Base-by-base conservation (phyloP, 2,113 vertebrate species). In the Paratilapia polleni region DNA sequence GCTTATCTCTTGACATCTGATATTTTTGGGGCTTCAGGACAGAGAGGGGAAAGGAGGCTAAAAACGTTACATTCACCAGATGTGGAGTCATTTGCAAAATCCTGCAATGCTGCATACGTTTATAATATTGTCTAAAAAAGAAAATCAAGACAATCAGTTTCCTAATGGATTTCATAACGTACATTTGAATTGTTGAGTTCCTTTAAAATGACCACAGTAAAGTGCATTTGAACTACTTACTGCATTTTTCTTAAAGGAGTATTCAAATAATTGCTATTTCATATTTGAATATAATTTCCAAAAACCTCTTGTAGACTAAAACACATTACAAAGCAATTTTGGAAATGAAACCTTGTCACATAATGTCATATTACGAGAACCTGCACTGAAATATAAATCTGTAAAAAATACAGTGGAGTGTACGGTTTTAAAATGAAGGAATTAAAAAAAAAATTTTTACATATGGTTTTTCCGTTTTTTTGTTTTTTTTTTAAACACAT, bases 1-100 rank as follows among this genome's bases (percentile, higher is more conserved):
- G 52, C 31, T 86, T 28, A 87, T 86, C 81, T 80, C 43, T 8
- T 43, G 5, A 79, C 15, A 26, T 88, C 68, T 47, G 61, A 82
- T 0, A 31, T 75, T 38, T 79, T 24, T 41, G 68, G 66, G 47
- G 61, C 28, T 20, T 13, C 17, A 47, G 34, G 47, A 84, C 61
- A 5, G 49, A 74, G 15, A 76, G 34, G 9, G 78, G 74, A 85
- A 78, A 61, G 1, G 2, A 13, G 0, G 1, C 15, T 11, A 52
- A 78, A 86, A 84, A 43, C 2, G 81, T 77, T 66, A 52, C 83
- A 81, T 57, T 66, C 2, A 31, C 6, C 54, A 56, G 20, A 57
- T 6, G 4, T 66, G 6, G 19, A 41, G 4, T 17, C 8, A 22
- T 26, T 9, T 8, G 26, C 13, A 17, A 61, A 41, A 11, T 49